Conservation (phyloP, 2,113 vertebrate genomes). For the Meriones unguiculatus region DNA sequence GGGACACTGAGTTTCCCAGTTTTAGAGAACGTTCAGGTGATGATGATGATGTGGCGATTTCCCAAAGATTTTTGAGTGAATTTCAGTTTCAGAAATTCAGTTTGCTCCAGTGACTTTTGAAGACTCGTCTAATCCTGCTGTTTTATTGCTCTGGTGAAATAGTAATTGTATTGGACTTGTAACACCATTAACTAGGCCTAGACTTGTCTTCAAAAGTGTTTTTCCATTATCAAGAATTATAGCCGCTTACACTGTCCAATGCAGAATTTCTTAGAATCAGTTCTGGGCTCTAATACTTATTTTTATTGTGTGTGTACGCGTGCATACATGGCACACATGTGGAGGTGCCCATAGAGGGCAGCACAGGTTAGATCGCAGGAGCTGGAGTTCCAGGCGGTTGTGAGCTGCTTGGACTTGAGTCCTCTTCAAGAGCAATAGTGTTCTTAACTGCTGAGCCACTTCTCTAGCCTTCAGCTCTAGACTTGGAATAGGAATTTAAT, state of each 20-base stretch:
- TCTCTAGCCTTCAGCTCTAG: neutral
- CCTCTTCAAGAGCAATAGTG: too few relatives aligned
- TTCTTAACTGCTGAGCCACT: neutral
- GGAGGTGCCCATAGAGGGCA: neutral
- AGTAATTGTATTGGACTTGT: slow-evolving; percentile 37
- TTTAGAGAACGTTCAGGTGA: neutral
- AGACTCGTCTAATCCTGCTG: neutral
- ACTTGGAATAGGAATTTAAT: neutral
- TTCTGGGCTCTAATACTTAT: neutral
- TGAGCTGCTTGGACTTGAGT: neutral
- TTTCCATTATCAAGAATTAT: slow-evolving; percentile 33
- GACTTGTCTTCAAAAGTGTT: slow-evolving; percentile 31
- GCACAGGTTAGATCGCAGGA: neutral
- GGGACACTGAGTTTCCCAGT: neutral
- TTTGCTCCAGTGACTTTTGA: neutral
- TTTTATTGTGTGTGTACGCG: neutral
- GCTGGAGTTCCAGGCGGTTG: neutral
- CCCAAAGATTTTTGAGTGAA: neutral
- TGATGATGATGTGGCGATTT: neutral
- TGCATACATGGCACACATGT: neutral
- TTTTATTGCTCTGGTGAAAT: neutral
- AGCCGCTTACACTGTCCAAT: slow-evolving; percentile 11
- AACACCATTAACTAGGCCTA: neutral
- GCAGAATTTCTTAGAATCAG: slow-evolving; percentile 16
- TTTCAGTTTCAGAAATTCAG: neutral